Percentiles rank a stretch among this genome's conserved stretches.
phyloP scores from a whole-genome alignment of 2,888 invertebrate genomes.

The Operophtera brumata region DNA sequence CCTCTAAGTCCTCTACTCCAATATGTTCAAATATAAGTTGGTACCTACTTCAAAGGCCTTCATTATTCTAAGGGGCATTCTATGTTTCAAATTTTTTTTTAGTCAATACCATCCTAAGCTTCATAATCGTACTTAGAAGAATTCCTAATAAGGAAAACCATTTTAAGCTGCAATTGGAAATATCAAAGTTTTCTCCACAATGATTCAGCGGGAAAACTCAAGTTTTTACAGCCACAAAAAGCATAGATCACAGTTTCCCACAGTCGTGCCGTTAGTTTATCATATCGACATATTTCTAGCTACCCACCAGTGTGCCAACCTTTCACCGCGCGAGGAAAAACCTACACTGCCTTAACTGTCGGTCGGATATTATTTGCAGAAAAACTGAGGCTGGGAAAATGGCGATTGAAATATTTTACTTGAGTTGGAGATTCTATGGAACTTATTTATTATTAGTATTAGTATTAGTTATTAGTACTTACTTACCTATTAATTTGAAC shows the following conservation, averaged over 20 bases:
- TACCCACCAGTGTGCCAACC: constrained; percentile 64
- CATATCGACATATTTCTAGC: constrained; percentile 71
- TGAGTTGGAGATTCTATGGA: too few relatives aligned
- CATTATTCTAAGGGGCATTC: too few relatives aligned
- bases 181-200: constrained; percentile 18
- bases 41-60: too few relatives aligned
- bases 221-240: constrained; percentile 30
- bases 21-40: too few relatives aligned
- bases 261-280: constrained; percentile 59
- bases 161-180: background rate
- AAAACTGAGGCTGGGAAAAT: constrained; percentile 60
- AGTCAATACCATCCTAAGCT: too few relatives aligned
- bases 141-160: background rate
- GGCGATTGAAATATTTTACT: constrained; percentile 32
- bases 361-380: constrained; percentile 71
- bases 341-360: constrained; percentile 71
- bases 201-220: constrained; percentile 22
- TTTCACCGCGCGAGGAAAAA: constrained; percentile 75
- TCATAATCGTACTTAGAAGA: background rate
- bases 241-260: constrained; percentile 47
- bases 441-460: too few relatives aligned
- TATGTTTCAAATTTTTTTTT: too few relatives aligned
- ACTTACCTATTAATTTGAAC: too few relatives aligned
- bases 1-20: too few relatives aligned
- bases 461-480: too few relatives aligned